Percentiles rank a stretch among this genome's conserved stretches.
These are phyloP conservation scores for Platysteira castanea DNA, from an alignment of 2,113 vertebrate genomes.

Conservation along the genomic window DNA sequence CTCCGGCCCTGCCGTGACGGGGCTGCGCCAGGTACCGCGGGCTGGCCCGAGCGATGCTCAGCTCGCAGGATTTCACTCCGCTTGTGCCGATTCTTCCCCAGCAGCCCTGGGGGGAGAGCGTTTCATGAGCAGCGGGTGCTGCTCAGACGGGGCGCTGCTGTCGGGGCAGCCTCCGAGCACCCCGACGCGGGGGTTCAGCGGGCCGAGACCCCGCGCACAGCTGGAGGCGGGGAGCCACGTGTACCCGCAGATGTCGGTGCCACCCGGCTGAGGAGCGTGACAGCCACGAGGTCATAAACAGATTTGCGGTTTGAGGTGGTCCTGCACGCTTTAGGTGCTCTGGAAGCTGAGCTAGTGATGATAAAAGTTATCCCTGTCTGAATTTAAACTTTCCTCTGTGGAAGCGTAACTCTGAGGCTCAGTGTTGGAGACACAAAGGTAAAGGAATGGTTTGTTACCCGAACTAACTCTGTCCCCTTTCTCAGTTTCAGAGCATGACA, in stretches of 20 bases:
- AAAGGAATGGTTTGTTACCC: accelerated
- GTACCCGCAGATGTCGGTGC: not conserved
- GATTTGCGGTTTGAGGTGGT: accelerated
- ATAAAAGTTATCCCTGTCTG: conserved; percentile 73
- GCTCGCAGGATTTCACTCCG: accelerated
- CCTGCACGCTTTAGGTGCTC: not conserved
- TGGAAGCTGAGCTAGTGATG: conserved; percentile 60
- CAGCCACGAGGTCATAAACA: accelerated
- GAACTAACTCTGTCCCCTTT: not conserved
- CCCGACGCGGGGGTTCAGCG: not conserved
- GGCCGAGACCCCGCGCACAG: not conserved
- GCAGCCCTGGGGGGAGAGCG: accelerated
- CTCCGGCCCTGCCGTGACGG: not conserved
- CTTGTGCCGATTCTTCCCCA: too few species aligned
- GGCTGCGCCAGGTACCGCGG: not conserved
- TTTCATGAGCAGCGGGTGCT: accelerated
- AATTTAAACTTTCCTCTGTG: conserved; percentile 22
- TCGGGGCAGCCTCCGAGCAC: not conserved
- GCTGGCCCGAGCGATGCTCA: not conserved
- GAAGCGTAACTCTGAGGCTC: conserved; percentile 66
- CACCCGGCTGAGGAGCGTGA: accelerated
- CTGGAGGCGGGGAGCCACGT: accelerated
- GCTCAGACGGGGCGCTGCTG: not conserved
- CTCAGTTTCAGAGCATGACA: not conserved
- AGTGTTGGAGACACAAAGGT: not conserved